These are phyloP conservation scores for Ectropis crepuscularia DNA, from an alignment of 2,888 invertebrate species.

Conservation along the genomic window DNA sequence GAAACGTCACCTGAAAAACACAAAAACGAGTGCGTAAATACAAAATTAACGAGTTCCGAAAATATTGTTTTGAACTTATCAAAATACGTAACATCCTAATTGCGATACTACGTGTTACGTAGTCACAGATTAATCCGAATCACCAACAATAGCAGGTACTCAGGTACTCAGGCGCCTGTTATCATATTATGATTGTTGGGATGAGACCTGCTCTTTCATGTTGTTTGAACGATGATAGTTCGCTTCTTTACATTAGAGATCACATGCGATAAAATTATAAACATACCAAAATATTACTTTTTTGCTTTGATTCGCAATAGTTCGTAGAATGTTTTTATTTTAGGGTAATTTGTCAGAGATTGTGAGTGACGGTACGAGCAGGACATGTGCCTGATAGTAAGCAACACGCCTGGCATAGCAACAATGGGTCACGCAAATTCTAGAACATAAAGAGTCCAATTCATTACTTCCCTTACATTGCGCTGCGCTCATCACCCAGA, in stretches of 20 bases:
- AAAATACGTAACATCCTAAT: slow-evolving; percentile 9
- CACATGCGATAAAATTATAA: slow-evolving; percentile 5
- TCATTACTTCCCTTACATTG: no score
- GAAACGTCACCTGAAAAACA: slow-evolving; percentile 65
- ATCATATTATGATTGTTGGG: slow-evolving; percentile 12
- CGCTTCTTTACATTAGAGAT: slow-evolving; percentile 16
- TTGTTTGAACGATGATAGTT: slow-evolving; percentile 35
- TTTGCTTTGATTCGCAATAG: slow-evolving; percentile 1
- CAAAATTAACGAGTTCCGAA: background rate
- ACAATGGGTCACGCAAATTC: no score
- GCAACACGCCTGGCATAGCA: no score
- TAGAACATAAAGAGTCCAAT: no score
- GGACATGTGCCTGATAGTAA: no score
- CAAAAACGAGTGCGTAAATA: slow-evolving; percentile 10
- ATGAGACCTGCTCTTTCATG: slow-evolving; percentile 13
- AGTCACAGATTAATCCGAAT: background rate
- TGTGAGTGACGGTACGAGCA: no score
- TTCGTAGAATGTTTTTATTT: background rate
- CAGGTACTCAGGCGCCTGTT: slow-evolving; percentile 2
- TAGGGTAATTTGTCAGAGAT: no score
- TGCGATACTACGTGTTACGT: slow-evolving; percentile 5
- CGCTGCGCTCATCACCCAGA: no score
- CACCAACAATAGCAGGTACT: slow-evolving; percentile 1
- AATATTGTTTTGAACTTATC: background rate
- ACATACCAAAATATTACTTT: background rate